Evolutionary conservation across 2,797 vertebrate genomes (phyloP).

Genomic region (Valencia hispanica): DNA sequence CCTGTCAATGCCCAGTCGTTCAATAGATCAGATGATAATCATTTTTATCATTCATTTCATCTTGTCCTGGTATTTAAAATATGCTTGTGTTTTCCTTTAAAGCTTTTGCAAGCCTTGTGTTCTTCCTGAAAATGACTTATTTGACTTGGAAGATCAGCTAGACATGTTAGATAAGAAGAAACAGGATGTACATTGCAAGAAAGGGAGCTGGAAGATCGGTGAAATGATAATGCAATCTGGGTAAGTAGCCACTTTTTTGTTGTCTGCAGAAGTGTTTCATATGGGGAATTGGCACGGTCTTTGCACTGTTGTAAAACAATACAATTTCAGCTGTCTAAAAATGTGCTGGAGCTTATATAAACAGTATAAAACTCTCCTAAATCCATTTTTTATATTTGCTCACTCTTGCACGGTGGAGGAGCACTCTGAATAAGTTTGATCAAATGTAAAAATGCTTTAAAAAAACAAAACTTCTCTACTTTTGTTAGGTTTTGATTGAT

Average conservation of each 20-base stretch:
- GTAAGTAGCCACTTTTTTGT: slow-evolving; percentile 17
- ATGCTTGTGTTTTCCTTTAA: slow-evolving; percentile 7
- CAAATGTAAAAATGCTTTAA: background rate
- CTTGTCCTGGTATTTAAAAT: background rate
- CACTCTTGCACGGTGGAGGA: background rate
- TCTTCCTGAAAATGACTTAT: too few species aligned
- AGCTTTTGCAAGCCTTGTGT: slow-evolving; percentile 1
- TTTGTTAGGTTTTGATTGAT: background rate
- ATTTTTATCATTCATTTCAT: background rate
- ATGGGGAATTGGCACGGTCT: background rate
- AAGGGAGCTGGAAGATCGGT: background rate
- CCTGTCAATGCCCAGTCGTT: background rate
- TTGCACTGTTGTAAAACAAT: background rate
- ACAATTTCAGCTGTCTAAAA: background rate
- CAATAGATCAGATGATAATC: background rate
- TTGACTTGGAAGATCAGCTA: too few species aligned
- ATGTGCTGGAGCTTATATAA: background rate
- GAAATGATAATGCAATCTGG: slow-evolving; percentile 24
- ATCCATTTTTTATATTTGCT: background rate
- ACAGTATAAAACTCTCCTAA: background rate
- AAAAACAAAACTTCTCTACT: too few species aligned
- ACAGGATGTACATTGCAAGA: fast-evolving
- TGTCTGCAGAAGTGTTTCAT: background rate
- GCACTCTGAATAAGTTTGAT: background rate
- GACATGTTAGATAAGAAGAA: background rate